A percentile compares a stretch with the other conserved stretches of the same genome.
These are phyloP conservation scores for Doryteuthis pealeii DNA, from an alignment of 1,140 invertebrate species.

Conservation along the genomic window DNA sequence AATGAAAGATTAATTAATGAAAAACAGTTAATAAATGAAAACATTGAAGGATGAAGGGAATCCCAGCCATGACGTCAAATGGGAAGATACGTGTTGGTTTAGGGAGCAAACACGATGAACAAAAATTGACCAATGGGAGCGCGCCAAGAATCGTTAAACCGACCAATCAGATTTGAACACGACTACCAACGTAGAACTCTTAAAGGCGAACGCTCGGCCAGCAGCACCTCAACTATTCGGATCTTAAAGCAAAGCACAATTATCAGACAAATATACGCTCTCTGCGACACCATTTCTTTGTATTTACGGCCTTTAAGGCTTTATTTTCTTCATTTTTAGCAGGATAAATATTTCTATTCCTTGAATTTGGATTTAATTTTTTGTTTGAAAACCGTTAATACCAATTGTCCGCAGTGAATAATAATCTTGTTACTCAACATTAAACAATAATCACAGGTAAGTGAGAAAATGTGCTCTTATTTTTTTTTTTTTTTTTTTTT, in stretches of 20 bases:
- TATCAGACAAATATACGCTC: neutral
- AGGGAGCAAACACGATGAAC: neutral
- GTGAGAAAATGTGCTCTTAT: no score
- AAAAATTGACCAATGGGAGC: neutral
- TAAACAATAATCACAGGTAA: no score
- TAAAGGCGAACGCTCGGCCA: neutral
- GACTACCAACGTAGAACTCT: neutral
- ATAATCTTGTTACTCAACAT: no score
- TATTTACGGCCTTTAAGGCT: neutral
- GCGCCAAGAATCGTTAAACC: neutral
- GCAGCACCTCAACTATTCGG: neutral
- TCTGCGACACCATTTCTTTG: neutral
- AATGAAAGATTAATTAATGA: no score
- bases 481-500: no score
- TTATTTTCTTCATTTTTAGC: neutral
- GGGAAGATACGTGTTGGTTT: slow-evolving; percentile 7
- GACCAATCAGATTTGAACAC: slow-evolving; percentile 6
- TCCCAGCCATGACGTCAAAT: neutral
- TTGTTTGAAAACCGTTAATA: no score
- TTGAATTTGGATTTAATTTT: neutral
- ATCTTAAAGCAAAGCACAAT: neutral
- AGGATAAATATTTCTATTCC: neutral
- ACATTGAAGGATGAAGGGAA: neutral
- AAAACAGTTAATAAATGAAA: no score
- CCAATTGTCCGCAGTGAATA: no score